Conservation (phyloP, 2,797 vertebrate species). For the Etheostoma nigrum region DNA sequence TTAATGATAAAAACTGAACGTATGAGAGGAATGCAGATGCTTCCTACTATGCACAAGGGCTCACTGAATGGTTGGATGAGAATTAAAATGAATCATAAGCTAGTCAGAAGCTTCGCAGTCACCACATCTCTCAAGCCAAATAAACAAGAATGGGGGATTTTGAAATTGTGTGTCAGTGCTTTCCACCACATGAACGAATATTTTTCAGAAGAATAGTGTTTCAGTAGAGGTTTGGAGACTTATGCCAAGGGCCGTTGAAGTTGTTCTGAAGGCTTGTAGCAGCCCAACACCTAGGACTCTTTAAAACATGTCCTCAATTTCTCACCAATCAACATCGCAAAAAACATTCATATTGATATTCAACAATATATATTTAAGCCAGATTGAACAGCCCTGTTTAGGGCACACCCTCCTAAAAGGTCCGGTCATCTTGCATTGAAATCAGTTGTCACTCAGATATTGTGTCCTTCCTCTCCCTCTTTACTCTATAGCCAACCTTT, state of each 20-base stretch:
- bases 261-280: neutral
- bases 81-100: slow-evolving; percentile 4
- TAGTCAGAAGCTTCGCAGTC: slow-evolving; percentile 1
- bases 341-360: slow-evolving; percentile 1
- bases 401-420: neutral
- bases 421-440: slow-evolving; percentile 7
- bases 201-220: neutral
- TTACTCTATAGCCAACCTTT: slow-evolving; percentile 16
- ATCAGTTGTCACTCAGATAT: slow-evolving; percentile 19
- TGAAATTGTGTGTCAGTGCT: neutral
- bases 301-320: neutral
- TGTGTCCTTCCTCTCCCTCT: slow-evolving; percentile 8
- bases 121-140: neutral
- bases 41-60: neutral
- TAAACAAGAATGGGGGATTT: neutral
- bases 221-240: neutral
- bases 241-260: neutral
- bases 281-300: neutral
- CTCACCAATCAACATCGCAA: neutral
- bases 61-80: neutral
- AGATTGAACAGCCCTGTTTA: neutral
- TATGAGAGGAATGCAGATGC: neutral
- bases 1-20: neutral
- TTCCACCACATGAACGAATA: neutral
- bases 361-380: neutral